A percentile compares a stretch with the other conserved stretches of the same genome.
phyloP scores from a whole-genome alignment of 2,113 vertebrate genomes.

The Oenanthe melanoleuca region DNA sequence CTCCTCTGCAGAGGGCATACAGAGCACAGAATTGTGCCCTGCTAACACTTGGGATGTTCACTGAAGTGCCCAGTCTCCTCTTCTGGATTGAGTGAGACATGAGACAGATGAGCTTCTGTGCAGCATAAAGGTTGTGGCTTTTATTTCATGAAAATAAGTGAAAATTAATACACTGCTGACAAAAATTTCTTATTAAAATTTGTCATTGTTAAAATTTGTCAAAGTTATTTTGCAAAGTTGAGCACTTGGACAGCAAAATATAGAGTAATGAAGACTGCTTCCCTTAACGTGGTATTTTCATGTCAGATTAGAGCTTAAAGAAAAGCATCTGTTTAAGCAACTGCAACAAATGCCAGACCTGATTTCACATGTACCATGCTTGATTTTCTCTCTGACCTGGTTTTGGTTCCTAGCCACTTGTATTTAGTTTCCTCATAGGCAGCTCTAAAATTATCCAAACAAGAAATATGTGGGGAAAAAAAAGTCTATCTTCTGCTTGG shows the following conservation, averaged over 20 bases:
- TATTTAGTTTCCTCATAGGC: neutral
- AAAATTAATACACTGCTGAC: neutral
- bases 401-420: neutral
- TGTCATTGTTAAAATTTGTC: too few relatives aligned
- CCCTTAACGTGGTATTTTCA: neutral
- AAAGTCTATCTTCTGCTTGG: rapidly evolving
- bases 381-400: neutral
- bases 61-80: neutral
- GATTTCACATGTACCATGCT: neutral
- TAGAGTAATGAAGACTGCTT: neutral
- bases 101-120: neutral
- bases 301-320: neutral
- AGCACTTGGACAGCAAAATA: neutral
- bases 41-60: too few relatives aligned
- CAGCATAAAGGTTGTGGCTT: neutral
- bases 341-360: neutral
- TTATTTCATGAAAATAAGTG: neutral
- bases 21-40: neutral
- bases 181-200: neutral
- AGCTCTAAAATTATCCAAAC: neutral
- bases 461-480: neutral
- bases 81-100: neutral
- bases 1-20: neutral
- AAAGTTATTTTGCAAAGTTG: neutral
- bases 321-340: neutral